Conservation (phyloP, 2,113 vertebrate genomes). For the Tretioscincus oriximinensis region DNA sequence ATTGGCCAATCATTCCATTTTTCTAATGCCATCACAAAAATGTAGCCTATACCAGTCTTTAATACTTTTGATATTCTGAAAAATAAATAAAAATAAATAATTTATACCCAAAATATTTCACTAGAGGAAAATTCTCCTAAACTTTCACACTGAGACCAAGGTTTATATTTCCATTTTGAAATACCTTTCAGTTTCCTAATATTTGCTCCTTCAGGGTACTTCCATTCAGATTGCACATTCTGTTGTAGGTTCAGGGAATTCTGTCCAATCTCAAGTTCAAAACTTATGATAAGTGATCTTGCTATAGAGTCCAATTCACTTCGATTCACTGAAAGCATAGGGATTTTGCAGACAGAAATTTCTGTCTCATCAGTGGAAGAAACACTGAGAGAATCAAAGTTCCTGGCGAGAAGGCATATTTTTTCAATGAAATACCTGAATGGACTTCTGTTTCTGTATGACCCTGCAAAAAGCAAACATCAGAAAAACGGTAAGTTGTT, state of each 20-base stretch:
- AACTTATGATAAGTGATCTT: constrained; percentile 69
- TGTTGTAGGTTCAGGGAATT: constrained; percentile 10
- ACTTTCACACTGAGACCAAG: neutral
- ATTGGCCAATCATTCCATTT: neutral
- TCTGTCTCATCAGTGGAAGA: constrained; percentile 27
- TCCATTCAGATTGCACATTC: neutral
- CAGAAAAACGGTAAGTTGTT: neutral
- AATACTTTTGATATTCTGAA: neutral
- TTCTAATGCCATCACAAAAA: neutral
- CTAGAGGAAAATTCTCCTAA: constrained; percentile 31
- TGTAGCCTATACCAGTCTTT: neutral
- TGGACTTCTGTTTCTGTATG: constrained; percentile 19
- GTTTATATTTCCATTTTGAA: constrained; percentile 59
- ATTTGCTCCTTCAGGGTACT: neutral
- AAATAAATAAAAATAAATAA: neutral
- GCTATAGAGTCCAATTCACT: constrained; percentile 74
- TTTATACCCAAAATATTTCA: constrained; percentile 83
- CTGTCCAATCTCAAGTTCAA: constrained; percentile 57
- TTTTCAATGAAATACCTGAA: constrained; percentile 58
- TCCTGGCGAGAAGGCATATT: constrained; percentile 66
- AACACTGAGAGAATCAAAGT: constrained; percentile 65
- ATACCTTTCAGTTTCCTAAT: constrained; percentile 38
- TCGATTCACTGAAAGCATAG: constrained; percentile 7
- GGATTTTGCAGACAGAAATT: neutral
- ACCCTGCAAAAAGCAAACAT: constrained; percentile 44